phyloP scores from a whole-genome alignment of 2,888 invertebrate genomes.

The Pharmacophagus antenor region DNA sequence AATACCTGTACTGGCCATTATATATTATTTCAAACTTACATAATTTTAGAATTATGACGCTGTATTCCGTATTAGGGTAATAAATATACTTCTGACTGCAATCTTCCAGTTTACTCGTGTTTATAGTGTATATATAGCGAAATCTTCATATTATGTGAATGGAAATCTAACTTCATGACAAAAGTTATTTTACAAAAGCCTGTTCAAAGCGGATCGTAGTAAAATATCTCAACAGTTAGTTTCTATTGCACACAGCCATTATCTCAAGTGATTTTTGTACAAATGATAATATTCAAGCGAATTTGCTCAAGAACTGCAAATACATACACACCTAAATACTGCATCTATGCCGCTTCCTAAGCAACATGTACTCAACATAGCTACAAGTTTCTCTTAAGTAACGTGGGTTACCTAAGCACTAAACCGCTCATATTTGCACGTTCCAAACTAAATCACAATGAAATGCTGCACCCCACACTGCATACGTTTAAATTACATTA shows the following conservation, averaged over 20 bases:
- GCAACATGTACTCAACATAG: conserved; percentile 1
- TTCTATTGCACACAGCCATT: neutral
- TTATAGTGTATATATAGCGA: conserved; percentile 1
- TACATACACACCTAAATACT: neutral
- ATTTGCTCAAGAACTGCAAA: neutral
- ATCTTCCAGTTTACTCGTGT: neutral
- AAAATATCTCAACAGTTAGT: neutral
- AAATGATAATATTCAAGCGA: conserved; percentile 2
- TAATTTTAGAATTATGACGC: neutral
- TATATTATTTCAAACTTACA: neutral
- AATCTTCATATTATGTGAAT: neutral
- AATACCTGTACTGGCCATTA: neutral
- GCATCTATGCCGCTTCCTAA: conserved; percentile 1
- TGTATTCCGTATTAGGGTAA: neutral
- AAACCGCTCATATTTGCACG: neutral
- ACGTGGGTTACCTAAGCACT: neutral
- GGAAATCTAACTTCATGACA: neutral
- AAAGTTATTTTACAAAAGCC: conserved; percentile 2
- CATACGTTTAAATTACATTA: neutral
- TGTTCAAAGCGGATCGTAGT: neutral
- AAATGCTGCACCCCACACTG: neutral
- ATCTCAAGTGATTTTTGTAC: neutral
- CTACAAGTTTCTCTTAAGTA: neutral
- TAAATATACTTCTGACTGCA: neutral
- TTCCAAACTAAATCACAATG: neutral